Base-by-base conservation (phyloP, 1,140 invertebrate species). In the Musca domestica region DNA sequence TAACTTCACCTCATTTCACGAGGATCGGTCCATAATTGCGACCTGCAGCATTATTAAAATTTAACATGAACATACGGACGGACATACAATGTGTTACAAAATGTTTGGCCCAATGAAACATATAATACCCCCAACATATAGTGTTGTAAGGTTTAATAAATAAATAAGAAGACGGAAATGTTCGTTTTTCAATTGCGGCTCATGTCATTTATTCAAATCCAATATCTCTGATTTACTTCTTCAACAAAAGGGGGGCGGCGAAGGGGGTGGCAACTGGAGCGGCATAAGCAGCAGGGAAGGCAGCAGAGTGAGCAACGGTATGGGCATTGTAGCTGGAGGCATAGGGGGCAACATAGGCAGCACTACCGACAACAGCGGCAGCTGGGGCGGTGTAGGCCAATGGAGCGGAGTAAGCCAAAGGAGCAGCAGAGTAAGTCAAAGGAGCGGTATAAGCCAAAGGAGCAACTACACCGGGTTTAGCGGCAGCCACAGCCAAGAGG, bases 331-430 rank as follows among this genome's bases (percentile, higher is more conserved):
- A 58, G 61, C 19, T 47, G 34, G 34, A 25, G 22, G 34, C 61
- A 64, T 46, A 46, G 6, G 61, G 34, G 17, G 61, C 67, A 19
- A 73, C 47, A 58, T 58, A 58, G 5, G 54, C 15, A 58, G 54
- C 54, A 58, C 27, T 23, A 58, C 54, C 54, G 27, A 58, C 54
- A 30, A 58, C 54, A 58, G 54, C 54, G 25, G 23, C 20, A 23
- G 52, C 52, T n/a, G 82, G 80, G 7, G 81, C 71, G 15, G 76
- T 76, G 67, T 76, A 78, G 52, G 74, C 74, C 69, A 74, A 17
- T 34, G 74, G 74, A 15, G 74, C 71, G 10, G 72, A 67, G 19
- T 46, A 48, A 47, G 61, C 22, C 61, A 82, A 78, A 6, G 82
- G 80, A 12, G 81, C 71, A n/a, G n/a, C n/a, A 15, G 78, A 76